Evolutionary conservation across 2,797 vertebrate genomes (phyloP).

Genomic region (Rhabdomys pumilio): DNA sequence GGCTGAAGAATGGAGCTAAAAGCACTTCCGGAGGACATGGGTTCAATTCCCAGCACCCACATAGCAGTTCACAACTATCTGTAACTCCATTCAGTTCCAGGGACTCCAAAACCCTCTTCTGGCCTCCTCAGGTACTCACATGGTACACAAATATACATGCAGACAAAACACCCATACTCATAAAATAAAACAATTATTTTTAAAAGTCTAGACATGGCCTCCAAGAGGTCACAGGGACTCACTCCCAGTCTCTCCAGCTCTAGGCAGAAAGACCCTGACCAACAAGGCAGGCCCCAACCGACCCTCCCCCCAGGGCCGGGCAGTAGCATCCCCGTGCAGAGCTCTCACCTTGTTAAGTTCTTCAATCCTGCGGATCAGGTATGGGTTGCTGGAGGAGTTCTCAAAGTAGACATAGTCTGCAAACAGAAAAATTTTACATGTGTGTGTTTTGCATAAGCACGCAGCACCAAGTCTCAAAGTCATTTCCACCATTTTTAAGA

Average conservation of each 20-base stretch:
- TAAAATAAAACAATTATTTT: neutral
- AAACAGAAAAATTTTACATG: slow-evolving; percentile 57
- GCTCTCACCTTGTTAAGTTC: slow-evolving; percentile 92
- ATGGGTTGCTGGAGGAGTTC: slow-evolving; percentile 93
- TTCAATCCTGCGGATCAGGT: slow-evolving; percentile 92
- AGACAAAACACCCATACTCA: neutral
- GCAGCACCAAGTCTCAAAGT: neutral
- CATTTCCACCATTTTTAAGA: neutral
- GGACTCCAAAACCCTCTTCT: neutral
- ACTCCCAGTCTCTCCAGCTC: neutral
- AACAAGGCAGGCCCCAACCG: too few relatives aligned
- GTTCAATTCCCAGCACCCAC: neutral
- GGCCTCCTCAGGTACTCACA: neutral
- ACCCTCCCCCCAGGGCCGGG: too few relatives aligned
- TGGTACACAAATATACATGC: neutral
- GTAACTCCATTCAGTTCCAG: neutral
- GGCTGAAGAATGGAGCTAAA: neutral
- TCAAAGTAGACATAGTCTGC: slow-evolving; percentile 93
- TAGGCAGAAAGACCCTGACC: neutral
- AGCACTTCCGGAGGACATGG: neutral
- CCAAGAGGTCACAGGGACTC: neutral
- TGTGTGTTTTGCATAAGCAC: neutral
- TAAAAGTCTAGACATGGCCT: neutral
- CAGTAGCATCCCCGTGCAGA: neutral
- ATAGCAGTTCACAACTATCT: neutral